phyloP scores from a whole-genome alignment of 92 coral and sea anemone species.

The Siderastrea radians region DNA sequence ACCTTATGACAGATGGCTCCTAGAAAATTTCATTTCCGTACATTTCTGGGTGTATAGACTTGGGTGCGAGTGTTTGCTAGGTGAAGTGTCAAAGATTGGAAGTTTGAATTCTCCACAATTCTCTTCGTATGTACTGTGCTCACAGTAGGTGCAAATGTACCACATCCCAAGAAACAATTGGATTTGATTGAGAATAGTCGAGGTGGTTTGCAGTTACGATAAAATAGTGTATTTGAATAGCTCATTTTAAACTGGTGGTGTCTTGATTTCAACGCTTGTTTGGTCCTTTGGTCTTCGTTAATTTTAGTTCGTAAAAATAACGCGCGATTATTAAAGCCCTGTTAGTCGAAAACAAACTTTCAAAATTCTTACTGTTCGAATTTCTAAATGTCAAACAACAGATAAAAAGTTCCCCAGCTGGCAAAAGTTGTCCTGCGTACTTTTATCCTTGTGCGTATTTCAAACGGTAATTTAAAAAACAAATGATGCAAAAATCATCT shows the following conservation, averaged over 20 bases:
- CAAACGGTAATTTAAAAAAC: neutral
- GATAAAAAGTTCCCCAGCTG: neutral
- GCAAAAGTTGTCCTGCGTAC: neutral
- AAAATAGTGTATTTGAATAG: constrained; percentile 12
- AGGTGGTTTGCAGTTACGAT: neutral
- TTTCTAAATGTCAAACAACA: neutral
- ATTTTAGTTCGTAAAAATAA: neutral
- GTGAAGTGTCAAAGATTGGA: constrained; percentile 32
- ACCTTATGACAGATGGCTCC: neutral
- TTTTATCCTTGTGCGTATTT: neutral
- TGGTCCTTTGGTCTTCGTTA: neutral
- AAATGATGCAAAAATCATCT: neutral
- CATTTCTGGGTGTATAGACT: neutral
- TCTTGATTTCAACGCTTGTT: constrained; percentile 22
- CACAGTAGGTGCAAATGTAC: constrained; percentile 13
- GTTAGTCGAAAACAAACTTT: neutral
- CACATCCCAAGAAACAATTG: constrained; percentile 14
- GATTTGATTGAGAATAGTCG: constrained; percentile 31
- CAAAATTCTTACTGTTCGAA: neutral
- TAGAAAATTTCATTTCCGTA: constrained; percentile 52
- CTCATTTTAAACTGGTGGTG: neutral
- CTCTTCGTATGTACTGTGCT: neutral
- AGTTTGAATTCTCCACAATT: constrained; percentile 30
- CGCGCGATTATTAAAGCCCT: neutral
- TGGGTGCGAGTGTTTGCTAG: constrained; percentile 36